Base-by-base conservation (phyloP, 2,888 invertebrate genomes). In the Cataglyphis livida region DNA sequence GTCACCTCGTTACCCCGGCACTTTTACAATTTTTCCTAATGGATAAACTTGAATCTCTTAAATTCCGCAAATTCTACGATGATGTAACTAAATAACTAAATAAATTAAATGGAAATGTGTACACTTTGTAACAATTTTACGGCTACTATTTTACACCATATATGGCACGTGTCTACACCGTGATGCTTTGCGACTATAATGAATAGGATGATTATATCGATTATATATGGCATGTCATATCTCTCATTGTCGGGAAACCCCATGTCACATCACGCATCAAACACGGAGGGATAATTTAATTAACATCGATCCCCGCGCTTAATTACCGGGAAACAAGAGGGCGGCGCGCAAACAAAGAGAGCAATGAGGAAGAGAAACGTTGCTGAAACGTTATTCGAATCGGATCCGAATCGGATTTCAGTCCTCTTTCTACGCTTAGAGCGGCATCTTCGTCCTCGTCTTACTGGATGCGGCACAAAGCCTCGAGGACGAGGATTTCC, bases 271-370 rank as follows among this genome's bases (percentile, higher is more conserved):
- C 41, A 44, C 32, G 21, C 59, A 71, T 79, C 70, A 79, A 79
- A 61, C 59, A 59, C 41, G 57, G 18, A 59, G 38, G 44, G 21
- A 70, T 70, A 86, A 88, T 86, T 83, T 83, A 86, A 86, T 88
- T 87, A 84, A 87, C 81, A 84, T 81, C 74, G 68, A 71, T 18
- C 48, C 4, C 41, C 61, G 4, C 61, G 68, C 65, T 79, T 71
- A 79, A 79, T 79, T 71, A 79, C 44, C 44, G 35, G 59, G 59
- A 79, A 71, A 70, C 71, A 71, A 59, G 57, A 3, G 59, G 5
- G 7, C 21, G 35, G 12, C 41, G 6, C 44, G 32, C 10, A 7
- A 68, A 32, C 9, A 65, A 68, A 76, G 51, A 51, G 32, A 41
- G 4, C n/a, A 4, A 54, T 15, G 21, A 32, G 32, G 3, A 32